Conservation (phyloP, 2,113 vertebrate species). For the Cyphomyrus plagiostoma region DNA sequence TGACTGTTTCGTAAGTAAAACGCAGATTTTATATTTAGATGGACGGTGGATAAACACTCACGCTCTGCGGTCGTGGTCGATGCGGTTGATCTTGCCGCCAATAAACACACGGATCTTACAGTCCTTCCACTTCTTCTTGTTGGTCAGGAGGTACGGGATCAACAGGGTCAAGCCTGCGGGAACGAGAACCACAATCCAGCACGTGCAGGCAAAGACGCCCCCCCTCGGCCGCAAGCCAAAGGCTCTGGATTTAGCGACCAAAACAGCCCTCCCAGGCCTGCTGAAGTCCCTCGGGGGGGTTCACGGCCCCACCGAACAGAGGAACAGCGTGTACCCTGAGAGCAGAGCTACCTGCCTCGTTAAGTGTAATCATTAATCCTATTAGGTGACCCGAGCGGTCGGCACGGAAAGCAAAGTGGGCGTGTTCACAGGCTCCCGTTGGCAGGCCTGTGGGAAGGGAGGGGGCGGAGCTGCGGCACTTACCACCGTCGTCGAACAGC, state of each 20-base stretch:
- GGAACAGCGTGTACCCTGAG: background rate
- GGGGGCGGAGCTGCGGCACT: constrained; percentile 17
- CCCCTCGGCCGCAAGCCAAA: background rate
- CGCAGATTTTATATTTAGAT: background rate
- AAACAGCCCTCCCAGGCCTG: background rate
- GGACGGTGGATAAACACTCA: constrained; percentile 57
- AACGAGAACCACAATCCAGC: background rate
- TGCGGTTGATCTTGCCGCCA: constrained; percentile 85
- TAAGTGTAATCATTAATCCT: constrained; percentile 10
- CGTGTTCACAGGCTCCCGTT: background rate
- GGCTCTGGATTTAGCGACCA: background rate
- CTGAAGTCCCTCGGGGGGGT: background rate
- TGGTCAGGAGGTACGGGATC: constrained; percentile 92
- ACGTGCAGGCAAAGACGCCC: background rate
- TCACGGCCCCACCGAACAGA: background rate
- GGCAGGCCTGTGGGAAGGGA: background rate
- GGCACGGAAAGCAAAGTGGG: background rate
- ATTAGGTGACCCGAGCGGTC: background rate
- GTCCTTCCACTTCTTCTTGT: constrained; percentile 67
- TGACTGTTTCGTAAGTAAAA: background rate
- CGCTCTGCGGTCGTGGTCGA: constrained; percentile 95
- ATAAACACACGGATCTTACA: constrained; percentile 67
- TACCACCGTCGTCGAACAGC: constrained; percentile 97
- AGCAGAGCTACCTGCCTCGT: background rate
- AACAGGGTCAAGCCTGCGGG: constrained; percentile 79